Percentiles rank a stretch among this genome's conserved stretches.
Evolutionary conservation across 2,797 vertebrate species (phyloP).

Genomic region (Lepilemur septentrionalis): DNA sequence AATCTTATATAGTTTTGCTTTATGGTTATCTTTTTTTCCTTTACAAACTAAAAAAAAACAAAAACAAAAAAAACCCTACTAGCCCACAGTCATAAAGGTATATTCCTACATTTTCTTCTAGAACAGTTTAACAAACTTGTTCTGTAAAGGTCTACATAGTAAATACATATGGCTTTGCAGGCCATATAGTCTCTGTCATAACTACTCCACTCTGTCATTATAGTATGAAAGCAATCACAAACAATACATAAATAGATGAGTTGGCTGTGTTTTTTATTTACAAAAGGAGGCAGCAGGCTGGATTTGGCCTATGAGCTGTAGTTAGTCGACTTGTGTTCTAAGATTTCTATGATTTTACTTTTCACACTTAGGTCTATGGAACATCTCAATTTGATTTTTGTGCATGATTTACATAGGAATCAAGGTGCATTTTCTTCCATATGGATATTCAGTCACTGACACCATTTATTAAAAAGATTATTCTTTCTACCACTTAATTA

Average conservation of each 20-base stretch:
- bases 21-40: neutral
- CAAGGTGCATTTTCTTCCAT: neutral
- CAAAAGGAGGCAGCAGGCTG: neutral
- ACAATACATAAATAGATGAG: neutral
- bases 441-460: neutral
- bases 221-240: constrained; percentile 12
- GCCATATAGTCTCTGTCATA: neutral
- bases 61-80: neutral
- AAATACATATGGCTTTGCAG: neutral
- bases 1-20: neutral
- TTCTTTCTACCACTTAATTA: neutral
- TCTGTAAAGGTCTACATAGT: neutral
- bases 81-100: neutral
- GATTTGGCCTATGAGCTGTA: neutral
- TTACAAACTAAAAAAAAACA: neutral
- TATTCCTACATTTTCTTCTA: neutral
- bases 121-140: neutral
- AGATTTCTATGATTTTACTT: neutral
- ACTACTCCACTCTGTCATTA: neutral
- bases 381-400: neutral
- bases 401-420: neutral
- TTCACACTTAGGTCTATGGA: neutral
- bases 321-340: neutral
- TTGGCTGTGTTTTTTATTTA: neutral
- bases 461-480: neutral